phyloP scores from a whole-genome alignment of 2,797 vertebrate species.

The Hypotaenidia okinawae region DNA sequence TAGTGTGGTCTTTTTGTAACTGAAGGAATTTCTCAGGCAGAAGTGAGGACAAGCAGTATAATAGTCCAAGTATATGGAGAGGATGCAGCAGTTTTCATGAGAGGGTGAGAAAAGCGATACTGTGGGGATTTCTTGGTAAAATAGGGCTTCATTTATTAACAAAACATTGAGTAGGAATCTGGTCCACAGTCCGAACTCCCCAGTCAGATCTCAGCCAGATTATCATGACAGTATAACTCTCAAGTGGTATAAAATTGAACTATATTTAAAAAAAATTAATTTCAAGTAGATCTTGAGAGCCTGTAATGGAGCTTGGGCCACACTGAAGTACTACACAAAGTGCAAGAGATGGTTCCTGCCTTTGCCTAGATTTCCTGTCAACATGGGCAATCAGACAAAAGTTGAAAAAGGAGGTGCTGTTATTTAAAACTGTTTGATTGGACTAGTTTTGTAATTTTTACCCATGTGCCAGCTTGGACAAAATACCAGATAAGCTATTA shows the following conservation, averaged over 20 bases:
- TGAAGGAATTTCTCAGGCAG: background rate
- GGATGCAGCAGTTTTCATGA: background rate
- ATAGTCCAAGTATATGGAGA: background rate
- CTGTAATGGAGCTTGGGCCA: background rate
- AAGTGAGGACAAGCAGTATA: background rate
- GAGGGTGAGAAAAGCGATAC: background rate
- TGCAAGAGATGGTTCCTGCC: background rate
- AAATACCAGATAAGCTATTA: background rate
- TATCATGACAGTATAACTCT: background rate
- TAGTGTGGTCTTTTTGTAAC: background rate
- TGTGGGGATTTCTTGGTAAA: slow-evolving; percentile 6
- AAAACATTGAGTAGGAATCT: background rate
- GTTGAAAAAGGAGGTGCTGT: background rate
- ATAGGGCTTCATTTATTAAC: background rate
- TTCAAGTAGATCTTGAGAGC: background rate
- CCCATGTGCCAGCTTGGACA: background rate
- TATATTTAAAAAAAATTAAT: background rate
- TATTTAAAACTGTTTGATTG: background rate
- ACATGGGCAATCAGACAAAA: background rate
- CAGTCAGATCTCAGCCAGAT: background rate
- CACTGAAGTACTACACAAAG: background rate
- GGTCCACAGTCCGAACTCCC: background rate
- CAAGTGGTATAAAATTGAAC: background rate
- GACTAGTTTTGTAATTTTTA: background rate
- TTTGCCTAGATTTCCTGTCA: background rate